Percentiles rank a stretch among this genome's conserved stretches.
Conservation (phyloP, 1,140 invertebrate genomes). For the Nylanderia fulva region DNA sequence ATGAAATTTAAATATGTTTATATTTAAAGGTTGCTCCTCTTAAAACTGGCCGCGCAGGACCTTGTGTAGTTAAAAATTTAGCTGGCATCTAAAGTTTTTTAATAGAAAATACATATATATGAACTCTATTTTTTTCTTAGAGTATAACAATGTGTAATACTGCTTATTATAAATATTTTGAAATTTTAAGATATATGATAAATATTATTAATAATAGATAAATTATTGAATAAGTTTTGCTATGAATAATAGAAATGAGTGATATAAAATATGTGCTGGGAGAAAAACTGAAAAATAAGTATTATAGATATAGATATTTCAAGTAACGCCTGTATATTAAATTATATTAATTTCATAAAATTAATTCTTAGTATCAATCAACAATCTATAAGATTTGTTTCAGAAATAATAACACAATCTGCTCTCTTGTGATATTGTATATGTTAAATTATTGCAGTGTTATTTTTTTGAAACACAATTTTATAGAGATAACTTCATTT, state of each 20-base stretch:
- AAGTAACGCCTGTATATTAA: constrained; percentile 8
- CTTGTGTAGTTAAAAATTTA: constrained; percentile 90
- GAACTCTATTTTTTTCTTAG: not conserved
- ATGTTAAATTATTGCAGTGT: constrained; percentile 31
- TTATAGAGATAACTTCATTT: constrained; percentile 14
- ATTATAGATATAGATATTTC: constrained; percentile 31
- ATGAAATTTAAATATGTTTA: constrained; percentile 37
- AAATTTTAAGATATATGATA: not conserved
- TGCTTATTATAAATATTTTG: not conserved
- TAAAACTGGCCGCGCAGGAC: constrained; percentile 93
- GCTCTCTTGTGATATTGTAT: constrained; percentile 42
- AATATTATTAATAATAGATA: constrained; percentile 16
- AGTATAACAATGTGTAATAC: not conserved
- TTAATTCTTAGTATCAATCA: constrained; percentile 25
- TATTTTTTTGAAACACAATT: constrained; percentile 43
- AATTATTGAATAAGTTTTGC: not conserved
- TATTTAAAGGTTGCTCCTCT: constrained; percentile 89
- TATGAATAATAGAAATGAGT: constrained; percentile 12
- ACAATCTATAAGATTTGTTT: constrained; percentile 12
- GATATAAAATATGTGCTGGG: not conserved
- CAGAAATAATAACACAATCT: constrained; percentile 25
- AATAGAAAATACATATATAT: not conserved
- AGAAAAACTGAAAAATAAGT: constrained; percentile 33
- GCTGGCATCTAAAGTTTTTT: constrained; percentile 14
- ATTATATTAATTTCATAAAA: constrained; percentile 15